phyloP scores from a whole-genome alignment of 2,797 vertebrate genomes.

The Eupleurogrammus muticus region DNA sequence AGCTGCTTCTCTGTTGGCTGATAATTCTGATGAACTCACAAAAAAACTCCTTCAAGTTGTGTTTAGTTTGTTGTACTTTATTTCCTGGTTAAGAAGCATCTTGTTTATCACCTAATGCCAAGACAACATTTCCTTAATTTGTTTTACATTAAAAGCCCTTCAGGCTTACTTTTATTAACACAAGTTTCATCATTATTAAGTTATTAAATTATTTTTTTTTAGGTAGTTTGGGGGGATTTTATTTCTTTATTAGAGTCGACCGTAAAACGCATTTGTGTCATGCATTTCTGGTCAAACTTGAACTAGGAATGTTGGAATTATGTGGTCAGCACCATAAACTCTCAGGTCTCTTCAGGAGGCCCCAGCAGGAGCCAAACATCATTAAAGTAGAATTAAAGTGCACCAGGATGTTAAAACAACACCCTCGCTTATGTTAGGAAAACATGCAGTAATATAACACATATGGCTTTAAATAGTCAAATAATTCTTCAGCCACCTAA shows the following conservation, averaged over 20 bases:
- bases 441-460: too few species aligned
- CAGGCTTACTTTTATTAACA: background rate
- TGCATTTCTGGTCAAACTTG: background rate
- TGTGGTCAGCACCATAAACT: background rate
- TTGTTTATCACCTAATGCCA: background rate
- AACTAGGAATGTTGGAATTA: background rate
- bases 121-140: background rate
- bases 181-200: background rate
- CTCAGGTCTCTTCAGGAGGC: background rate
- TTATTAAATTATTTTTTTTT: background rate
- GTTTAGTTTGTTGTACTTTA: conserved; percentile 7
- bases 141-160: too few species aligned
- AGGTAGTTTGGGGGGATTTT: background rate
- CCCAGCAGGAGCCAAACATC: background rate
- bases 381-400: background rate
- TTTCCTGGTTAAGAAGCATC: background rate
- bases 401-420: too few species aligned
- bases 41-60: conserved; percentile 11
- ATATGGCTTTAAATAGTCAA: too few species aligned
- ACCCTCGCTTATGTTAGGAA: too few species aligned
- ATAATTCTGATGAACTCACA: conserved; percentile 25
- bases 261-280: background rate
- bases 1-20: conserved; percentile 22
- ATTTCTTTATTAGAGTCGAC: background rate
- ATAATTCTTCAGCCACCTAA: too few species aligned